Conservation (phyloP, 2,113 vertebrate genomes). For the Lutjanus erythropterus region DNA sequence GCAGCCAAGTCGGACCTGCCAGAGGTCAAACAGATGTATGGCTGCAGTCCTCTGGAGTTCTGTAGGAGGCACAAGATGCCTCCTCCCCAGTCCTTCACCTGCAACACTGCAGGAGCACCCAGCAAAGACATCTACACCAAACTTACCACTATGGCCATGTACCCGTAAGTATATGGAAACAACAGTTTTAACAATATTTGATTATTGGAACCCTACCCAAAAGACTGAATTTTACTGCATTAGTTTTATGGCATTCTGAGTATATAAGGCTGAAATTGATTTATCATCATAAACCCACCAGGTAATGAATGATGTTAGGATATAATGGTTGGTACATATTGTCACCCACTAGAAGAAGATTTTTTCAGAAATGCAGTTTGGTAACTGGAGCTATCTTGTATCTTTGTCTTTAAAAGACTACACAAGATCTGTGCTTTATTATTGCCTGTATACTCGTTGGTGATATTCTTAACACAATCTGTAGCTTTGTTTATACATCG, state of each 20-base stretch:
- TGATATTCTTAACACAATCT: neutral
- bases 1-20: slow-evolving; percentile 95
- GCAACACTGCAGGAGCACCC: slow-evolving; percentile 89
- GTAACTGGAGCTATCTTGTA: too few species aligned
- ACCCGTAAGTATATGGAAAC: slow-evolving; percentile 93
- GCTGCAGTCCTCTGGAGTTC: slow-evolving; percentile 93
- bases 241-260: too few species aligned
- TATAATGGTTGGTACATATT: neutral
- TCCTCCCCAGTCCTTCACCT: slow-evolving; percentile 95
- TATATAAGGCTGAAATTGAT: too few species aligned
- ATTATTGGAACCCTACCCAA: neutral
- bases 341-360: neutral
- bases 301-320: neutral
- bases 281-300: too few species aligned
- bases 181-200: neutral
- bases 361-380: neutral
- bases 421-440: neutral
- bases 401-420: neutral
- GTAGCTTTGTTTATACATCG: neutral
- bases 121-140: slow-evolving; percentile 96
- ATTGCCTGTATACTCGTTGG: neutral
- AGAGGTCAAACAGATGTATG: slow-evolving; percentile 92
- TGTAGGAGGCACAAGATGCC: slow-evolving; percentile 98
- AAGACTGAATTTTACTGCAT: slow-evolving; percentile 5
- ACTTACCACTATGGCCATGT: slow-evolving; percentile 96